Base-by-base conservation (phyloP, 2,797 vertebrate species). In the Percopsis omiscomaycus region DNA sequence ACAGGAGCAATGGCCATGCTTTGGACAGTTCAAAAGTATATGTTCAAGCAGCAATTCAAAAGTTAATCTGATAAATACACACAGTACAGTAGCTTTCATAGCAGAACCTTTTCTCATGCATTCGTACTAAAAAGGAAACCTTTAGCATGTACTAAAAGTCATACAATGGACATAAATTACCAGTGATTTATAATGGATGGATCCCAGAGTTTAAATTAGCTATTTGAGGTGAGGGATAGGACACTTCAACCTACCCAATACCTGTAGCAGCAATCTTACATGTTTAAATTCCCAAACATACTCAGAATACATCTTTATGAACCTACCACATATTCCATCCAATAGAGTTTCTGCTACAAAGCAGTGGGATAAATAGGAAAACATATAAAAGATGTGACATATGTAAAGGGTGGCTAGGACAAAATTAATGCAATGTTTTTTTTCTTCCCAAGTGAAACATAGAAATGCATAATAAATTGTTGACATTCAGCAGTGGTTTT, bases 101-200 rank as follows among this genome's bases (percentile, higher is more conserved):
- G 75, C 22, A 78, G 69, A 75, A 79, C 47, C 57, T 83, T 74
- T 74, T 76, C 68, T 74, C 86, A 89, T 91, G 88, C 88, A 88
- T 82, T 77, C 69, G 67, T 56, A 73, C 69, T 71, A 50, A 67
- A 81, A 83, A 78, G 59, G 27, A 67, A 74, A 74, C 75, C 73
- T 77, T 78, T 69, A 68, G n/a, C 68, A 67, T 73, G 80, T 75
- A 71, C 80, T 81, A 82, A 78, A 76, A 64, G 72, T 79, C 49
- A 65, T 78, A 66, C 63, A 65, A 61, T 68, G 47, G 71, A 77
- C 29, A 75, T 68, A 73, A 80, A 82, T 64, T 79, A 59, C 44
- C 61, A 66, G 55, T 54, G 48, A 5, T 58, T 72, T 46, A 60
- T 58, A 22, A 67, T 72, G 66, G 55, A 75, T 76, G 70, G 52